Base-by-base conservation (phyloP, 2,888 invertebrate genomes). In the Drosophila subquinaria region DNA sequence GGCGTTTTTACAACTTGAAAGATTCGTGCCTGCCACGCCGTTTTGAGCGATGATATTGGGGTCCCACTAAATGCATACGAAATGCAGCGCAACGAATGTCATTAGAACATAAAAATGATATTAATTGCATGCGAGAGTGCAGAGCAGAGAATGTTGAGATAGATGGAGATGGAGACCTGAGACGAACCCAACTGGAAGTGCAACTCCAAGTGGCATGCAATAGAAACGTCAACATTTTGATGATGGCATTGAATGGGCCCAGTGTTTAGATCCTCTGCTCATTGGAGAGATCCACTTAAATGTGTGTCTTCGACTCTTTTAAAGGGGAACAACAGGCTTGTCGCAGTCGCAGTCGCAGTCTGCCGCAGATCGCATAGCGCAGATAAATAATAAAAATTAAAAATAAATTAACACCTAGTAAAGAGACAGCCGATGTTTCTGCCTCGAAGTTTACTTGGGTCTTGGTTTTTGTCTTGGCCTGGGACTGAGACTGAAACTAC, bases 1-100 rank as follows among this genome's bases (percentile, higher is more conserved):
- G 88, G 91, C 90, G 81, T 91, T 92, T 91, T 91, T 91, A 91
- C 88, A 90, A 89, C 91, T 90, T 88, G 82, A 80, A 85, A 90
- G 89, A 90, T 91, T 91, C 92, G 91, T 91, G 92, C 90, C 86
- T 88, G 82, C 82, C 82, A 82, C 78, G 79, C 81, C 81, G 88
- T 88, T 88, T 83, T 87, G 82, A 82, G 87, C 82, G 87, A 89
- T 89, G 88, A 78, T 82, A 75, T 71, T 76, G 75, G 75, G 72
- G 78, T 64, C 57, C 64, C 72, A 51, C 55, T 85, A 84, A 90
- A 90, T 85, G 83, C 89, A 89, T 81, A 83, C 82, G 72, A 90
- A 91, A 90, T 90, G 89, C 87, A 85, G 90, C 88, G 90, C 86
- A 87, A 79, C 88, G 91, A 89, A 87, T 92, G 91, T 90, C 91